These are phyloP conservation scores for Danaus chrysippus DNA, from an alignment of 2,888 invertebrate species.

Conservation along the genomic window DNA sequence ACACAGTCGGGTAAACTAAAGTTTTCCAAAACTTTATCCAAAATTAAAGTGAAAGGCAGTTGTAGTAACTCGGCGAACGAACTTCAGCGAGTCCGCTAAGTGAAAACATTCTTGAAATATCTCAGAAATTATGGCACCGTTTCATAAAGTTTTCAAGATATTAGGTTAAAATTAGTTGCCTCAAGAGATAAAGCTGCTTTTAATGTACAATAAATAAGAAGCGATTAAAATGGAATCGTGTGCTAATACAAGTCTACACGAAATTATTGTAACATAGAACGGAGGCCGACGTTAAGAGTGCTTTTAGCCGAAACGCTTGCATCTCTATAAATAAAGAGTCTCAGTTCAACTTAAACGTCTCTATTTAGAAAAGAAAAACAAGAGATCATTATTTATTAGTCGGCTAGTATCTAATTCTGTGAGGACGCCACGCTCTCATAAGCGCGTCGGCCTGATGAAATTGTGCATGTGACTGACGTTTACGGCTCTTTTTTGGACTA, in stretches of 20 bases:
- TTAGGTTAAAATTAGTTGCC: conserved; percentile 72
- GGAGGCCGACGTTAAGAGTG: conserved; percentile 67
- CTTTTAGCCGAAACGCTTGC: conserved; percentile 77
- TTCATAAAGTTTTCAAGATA: conserved; percentile 53
- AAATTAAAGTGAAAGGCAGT: conserved; percentile 56
- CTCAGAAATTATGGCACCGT: conserved; percentile 72
- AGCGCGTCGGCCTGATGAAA: conserved; percentile 58
- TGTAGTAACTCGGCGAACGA: conserved; percentile 51
- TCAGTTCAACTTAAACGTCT: conserved; percentile 68
- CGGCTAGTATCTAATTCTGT: conserved; percentile 76
- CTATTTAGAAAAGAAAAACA: conserved; percentile 78
- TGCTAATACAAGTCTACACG: too few relatives aligned
- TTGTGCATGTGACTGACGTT: conserved; percentile 60
- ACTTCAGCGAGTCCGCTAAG: conserved; percentile 59
- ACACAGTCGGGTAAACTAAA: conserved; percentile 30
- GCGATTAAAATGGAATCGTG: too few relatives aligned
- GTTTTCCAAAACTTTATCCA: conserved; percentile 43
- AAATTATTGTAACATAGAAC: background rate
- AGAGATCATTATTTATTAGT: conserved; percentile 79
- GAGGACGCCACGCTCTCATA: conserved; percentile 76
- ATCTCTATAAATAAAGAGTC: conserved; percentile 67
- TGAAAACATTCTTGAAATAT: conserved; percentile 71
- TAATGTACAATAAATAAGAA: background rate
- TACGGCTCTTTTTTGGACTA: conserved; percentile 8
- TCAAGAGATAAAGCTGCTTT: conserved; percentile 64